Evolutionary conservation across 2,888 invertebrate genomes (phyloP).

Genomic region (Ochlodes sylvanus): DNA sequence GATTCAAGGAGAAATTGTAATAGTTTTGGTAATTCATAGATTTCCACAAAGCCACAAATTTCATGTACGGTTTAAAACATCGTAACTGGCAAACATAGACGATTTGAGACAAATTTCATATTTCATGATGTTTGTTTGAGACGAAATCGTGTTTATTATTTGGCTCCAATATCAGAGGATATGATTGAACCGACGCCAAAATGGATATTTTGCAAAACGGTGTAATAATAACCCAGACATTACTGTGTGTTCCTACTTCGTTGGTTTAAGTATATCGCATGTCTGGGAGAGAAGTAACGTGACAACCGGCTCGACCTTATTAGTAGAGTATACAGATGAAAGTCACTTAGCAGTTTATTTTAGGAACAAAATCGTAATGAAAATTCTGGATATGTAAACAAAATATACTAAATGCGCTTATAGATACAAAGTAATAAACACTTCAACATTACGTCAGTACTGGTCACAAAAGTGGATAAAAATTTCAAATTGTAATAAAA

Average conservation of each 20-base stretch:
- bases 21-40: background rate
- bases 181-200: constrained; percentile 75
- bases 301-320: constrained; percentile 24
- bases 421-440: background rate
- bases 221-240: constrained; percentile 71
- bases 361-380: constrained; percentile 11
- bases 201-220: constrained; percentile 75
- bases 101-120: constrained; percentile 41
- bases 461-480: background rate
- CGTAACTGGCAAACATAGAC: constrained; percentile 17
- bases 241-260: constrained; percentile 53
- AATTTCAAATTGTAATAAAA: background rate
- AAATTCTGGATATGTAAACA: constrained; percentile 15
- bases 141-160: constrained; percentile 64
- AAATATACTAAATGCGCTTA: background rate
- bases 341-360: constrained; percentile 22
- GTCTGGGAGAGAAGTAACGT: constrained; percentile 38
- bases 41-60: background rate
- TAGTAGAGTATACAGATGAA: constrained; percentile 21
- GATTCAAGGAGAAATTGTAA: no score
- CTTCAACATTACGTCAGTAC: background rate
- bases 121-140: constrained; percentile 51
- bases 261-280: constrained; percentile 22
- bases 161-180: constrained; percentile 62
- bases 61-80: constrained; percentile 14